Evolutionary conservation across 2,113 vertebrate genomes (phyloP).

Genomic region (Anhinga rufa): DNA sequence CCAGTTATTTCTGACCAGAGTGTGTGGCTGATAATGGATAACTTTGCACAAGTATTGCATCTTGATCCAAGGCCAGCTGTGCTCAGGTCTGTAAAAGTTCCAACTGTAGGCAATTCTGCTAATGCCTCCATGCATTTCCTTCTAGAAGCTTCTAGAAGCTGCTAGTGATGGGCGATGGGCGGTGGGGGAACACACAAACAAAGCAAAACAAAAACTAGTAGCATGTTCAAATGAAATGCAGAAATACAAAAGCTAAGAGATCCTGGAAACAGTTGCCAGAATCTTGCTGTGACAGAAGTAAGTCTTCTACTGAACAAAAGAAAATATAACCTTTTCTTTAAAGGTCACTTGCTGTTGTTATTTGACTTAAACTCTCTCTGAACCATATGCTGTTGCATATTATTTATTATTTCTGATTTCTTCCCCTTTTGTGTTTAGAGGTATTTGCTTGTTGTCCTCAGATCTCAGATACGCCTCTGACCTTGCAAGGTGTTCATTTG

Average conservation of each 20-base stretch:
- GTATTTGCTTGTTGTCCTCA: not conserved
- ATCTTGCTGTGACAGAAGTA: not conserved
- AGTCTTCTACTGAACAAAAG: not conserved
- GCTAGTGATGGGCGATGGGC: fast-evolving
- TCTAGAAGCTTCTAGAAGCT: not conserved
- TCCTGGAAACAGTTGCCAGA: not conserved
- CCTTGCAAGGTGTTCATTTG: not conserved
- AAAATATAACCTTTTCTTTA: not conserved
- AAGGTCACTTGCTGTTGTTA: not conserved
- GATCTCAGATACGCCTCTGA: not conserved
- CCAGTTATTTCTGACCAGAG: not conserved
- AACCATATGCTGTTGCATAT: not conserved
- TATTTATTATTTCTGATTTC: constrained; percentile 4
- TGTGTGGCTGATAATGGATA: not conserved
- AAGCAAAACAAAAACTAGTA: fast-evolving
- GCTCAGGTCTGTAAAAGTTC: not conserved
- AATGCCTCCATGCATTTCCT: fast-evolving
- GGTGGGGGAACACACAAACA: no score
- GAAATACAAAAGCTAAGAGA: not conserved
- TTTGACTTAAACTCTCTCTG: not conserved
- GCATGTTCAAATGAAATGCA: not conserved
- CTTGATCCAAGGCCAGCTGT: not conserved
- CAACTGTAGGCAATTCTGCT: not conserved
- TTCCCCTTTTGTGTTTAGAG: not conserved
- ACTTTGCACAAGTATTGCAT: not conserved